These are phyloP conservation scores for Tillus elongatus DNA, from an alignment of 2,888 invertebrate species.

Conservation along the genomic window DNA sequence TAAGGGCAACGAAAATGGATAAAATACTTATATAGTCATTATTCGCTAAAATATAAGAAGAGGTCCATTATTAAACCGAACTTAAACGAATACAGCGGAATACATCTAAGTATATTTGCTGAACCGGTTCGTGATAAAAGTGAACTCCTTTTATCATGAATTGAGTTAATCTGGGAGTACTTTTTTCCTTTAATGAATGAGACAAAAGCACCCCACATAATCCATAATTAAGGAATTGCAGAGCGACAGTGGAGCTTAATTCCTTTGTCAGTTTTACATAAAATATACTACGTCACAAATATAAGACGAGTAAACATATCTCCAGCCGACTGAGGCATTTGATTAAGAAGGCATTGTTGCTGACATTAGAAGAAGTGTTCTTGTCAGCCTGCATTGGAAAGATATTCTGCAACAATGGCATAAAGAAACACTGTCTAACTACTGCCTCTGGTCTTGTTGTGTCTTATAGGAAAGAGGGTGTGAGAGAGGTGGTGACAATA, in stretches of 20 bases:
- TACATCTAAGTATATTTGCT: too few relatives aligned
- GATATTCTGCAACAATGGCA: constrained; percentile 38
- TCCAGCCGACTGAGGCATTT: constrained; percentile 35
- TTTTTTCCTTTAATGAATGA: constrained; percentile 11
- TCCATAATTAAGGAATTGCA: constrained; percentile 22
- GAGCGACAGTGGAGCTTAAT: constrained; percentile 19
- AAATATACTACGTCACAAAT: constrained; percentile 32
- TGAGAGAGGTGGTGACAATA: neutral
- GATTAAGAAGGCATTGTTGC: constrained; percentile 38
- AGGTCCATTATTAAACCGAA: too few relatives aligned
- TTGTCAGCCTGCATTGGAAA: constrained; percentile 41
- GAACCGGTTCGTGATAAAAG: constrained; percentile 1
- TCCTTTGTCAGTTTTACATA: constrained; percentile 28
- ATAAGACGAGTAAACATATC: constrained; percentile 37
- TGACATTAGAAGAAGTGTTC: constrained; percentile 40
- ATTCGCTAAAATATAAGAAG: too few relatives aligned
- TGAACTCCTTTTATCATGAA: neutral
- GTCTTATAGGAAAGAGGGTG: neutral
- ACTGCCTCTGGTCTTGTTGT: neutral
- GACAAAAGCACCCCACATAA: constrained; percentile 22
- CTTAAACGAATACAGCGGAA: too few relatives aligned
- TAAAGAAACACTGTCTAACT: constrained; percentile 31
- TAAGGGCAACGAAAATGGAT: too few relatives aligned
- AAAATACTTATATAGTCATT: too few relatives aligned
- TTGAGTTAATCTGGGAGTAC: constrained; percentile 9